Evolutionary conservation across 2,888 invertebrate genomes (phyloP), one percentile per base, ranked within the genome.

Genomic region (Hylaea fasciaria): DNA sequence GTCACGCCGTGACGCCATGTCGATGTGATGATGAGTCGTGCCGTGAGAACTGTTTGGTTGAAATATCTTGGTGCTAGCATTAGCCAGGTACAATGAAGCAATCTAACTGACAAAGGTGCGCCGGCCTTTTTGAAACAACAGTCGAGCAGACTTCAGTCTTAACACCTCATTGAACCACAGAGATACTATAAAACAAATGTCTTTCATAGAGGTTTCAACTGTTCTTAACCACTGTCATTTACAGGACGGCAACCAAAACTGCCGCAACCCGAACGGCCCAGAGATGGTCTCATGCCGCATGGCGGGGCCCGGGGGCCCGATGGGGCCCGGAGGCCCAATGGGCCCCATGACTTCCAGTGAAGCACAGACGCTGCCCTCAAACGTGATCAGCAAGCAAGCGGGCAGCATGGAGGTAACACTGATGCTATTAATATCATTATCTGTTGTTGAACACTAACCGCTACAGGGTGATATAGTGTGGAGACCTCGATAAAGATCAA

Each of bases 341-440:
- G 90, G 91, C 2, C 83, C 88, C 44, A 91, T 91, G 91, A 93
- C 94, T 0, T 80, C 82, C 40, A 92, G 93, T 58, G 95, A 95
- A 76, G 94, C 95, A 41, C 96, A 96, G 82, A 95, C 96, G 12
- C 85, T 96, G 76, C 95, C 95, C 35, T 95, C 96, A 68, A 96
- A 96, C 83, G 95, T 96, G 62, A 95, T 96, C 75, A 95, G 94
- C 82, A 96, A 96, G 83, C 96, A 96, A 80, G 91, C 93, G 28
- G 94, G 95, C 69, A 95, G 96, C 67, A 96, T 96, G 94, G 97
- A 97, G 93, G 96, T 96, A 88, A 83, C 70, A 74, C 73, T 72
- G 64, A 69, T 60, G 8, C 35, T 54, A 40, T 50, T 54, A 35
- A 53, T 46, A 53, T 32, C 3, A 32, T 32, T 32, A 32, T 32